These are phyloP conservation scores for Brachionus rubens DNA, from an alignment of 1,140 invertebrate genomes.

Conservation along the genomic window DNA sequence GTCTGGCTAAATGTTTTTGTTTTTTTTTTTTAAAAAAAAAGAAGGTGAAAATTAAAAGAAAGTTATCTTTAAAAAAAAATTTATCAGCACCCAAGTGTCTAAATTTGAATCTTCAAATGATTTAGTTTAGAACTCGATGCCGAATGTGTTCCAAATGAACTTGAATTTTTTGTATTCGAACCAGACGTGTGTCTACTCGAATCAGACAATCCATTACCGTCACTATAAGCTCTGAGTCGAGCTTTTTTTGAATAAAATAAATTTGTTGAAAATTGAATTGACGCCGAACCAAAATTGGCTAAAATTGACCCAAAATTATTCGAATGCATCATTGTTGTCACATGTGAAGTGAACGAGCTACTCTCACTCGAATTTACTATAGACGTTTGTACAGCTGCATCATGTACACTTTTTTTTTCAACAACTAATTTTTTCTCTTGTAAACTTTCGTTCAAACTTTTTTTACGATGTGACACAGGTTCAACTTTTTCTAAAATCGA, in stretches of 20 bases:
- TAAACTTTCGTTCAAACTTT: not conserved
- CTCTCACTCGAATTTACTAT: not conserved
- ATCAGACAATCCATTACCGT: slow-evolving; percentile 36
- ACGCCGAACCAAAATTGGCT: slow-evolving; percentile 32
- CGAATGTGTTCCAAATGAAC: slow-evolving; percentile 16
- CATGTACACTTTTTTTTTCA: not conserved
- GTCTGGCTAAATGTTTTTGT: no score
- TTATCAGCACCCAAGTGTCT: no score
- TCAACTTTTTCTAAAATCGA: slow-evolving; percentile 37
- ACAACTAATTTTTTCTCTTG: not conserved
- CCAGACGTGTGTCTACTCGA: not conserved
- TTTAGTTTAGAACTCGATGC: slow-evolving; percentile 25
- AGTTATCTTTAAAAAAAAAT: no score
- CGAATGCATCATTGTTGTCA: slow-evolving; percentile 26
- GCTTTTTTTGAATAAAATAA: not conserved
- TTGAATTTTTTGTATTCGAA: slow-evolving; percentile 27
- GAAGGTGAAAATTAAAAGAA: no score
- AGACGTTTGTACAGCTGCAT: slow-evolving; percentile 40
- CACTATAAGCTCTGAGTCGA: slow-evolving; percentile 37
- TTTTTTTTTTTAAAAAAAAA: no score
- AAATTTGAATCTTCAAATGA: slow-evolving; percentile 42
- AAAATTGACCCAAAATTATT: slow-evolving; percentile 39
- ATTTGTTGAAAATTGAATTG: slow-evolving; percentile 2
- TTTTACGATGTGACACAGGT: not conserved
- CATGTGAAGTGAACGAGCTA: slow-evolving; percentile 35